A percentile compares a stretch with the other conserved stretches of the same genome.
These are phyloP conservation scores for Drosophila meridiana DNA, from an alignment of 2,888 invertebrate species.

Conservation along the genomic window DNA sequence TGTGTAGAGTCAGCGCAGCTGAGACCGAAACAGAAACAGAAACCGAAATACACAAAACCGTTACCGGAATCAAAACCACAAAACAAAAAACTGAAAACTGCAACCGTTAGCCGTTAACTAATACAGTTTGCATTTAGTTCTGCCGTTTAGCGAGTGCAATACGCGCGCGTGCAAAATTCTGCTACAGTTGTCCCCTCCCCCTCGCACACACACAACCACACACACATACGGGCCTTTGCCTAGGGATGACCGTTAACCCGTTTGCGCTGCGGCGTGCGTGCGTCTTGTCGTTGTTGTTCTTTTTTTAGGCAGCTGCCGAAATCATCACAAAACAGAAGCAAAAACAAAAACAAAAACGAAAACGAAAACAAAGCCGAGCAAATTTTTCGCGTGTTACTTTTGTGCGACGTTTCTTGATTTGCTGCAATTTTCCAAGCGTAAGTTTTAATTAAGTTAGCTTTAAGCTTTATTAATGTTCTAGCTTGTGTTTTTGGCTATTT, in stretches of 20 bases:
- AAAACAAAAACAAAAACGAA: background rate
- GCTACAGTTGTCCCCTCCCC: background rate
- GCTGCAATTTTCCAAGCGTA: constrained; percentile 49
- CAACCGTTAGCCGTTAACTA: constrained; percentile 29
- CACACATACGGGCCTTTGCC: background rate
- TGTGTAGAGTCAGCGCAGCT: constrained; percentile 21
- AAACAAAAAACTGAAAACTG: constrained; percentile 4
- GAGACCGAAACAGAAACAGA: constrained; percentile 13
- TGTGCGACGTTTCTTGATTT: constrained; percentile 13
- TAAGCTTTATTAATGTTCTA: constrained; percentile 59
- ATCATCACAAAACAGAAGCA: constrained; percentile 17
- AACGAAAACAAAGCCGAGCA: constrained; percentile 26
- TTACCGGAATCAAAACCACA: constrained; percentile 6
- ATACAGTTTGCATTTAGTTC: constrained; percentile 13
- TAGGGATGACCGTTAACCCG: constrained; percentile 38
- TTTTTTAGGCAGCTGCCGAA: constrained; percentile 18
- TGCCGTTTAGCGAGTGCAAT: constrained; percentile 15
- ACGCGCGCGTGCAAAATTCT: constrained; percentile 30
- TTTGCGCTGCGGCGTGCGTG: constrained; percentile 49
- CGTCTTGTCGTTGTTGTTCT: constrained; percentile 25
- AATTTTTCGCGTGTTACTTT: constrained; percentile 18
- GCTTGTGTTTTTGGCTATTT: constrained; percentile 5
- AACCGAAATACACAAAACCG: background rate
- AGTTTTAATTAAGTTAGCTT: constrained; percentile 63
- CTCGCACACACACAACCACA: background rate